Percentiles rank a stretch among this genome's conserved stretches.
These are phyloP conservation scores for Sarcophaga bullata DNA, from an alignment of 1,140 invertebrate species.

Conservation along the genomic window DNA sequence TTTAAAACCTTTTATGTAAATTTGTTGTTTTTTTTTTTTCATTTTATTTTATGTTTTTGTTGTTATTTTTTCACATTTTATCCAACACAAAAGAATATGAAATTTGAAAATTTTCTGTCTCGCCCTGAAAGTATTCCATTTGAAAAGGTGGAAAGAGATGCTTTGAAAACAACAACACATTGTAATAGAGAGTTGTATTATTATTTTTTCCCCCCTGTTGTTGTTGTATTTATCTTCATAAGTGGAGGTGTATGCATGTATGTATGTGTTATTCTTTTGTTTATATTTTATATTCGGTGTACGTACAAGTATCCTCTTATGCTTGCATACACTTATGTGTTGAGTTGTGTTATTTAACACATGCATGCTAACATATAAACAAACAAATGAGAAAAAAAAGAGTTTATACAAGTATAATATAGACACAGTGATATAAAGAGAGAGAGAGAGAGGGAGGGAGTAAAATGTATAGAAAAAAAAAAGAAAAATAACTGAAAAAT, in stretches of 20 bases:
- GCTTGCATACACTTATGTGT: too few relatives aligned
- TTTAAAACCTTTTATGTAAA: slow-evolving; percentile 17
- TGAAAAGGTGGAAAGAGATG: background rate
- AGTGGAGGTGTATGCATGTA: too few relatives aligned
- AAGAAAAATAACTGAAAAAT: background rate
- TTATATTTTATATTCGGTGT: background rate
- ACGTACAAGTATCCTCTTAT: background rate
- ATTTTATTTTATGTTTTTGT: background rate
- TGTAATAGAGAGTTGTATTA: background rate
- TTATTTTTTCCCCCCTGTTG: background rate
- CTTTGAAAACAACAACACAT: background rate
- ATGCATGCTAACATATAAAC: slow-evolving; percentile 12
- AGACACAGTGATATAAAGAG: too few relatives aligned
- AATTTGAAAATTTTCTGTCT: slow-evolving; percentile 23
- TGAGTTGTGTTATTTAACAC: slow-evolving; percentile 5
- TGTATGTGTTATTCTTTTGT: too few relatives aligned
- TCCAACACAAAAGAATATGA: background rate
- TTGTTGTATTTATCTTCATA: background rate
- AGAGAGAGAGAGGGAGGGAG: too few relatives aligned
- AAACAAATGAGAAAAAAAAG: background rate
- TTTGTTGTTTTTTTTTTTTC: background rate
- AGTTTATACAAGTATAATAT: background rate
- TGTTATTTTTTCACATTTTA: background rate
- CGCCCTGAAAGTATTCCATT: background rate
- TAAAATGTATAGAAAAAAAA: too few relatives aligned